Base-by-base conservation (phyloP, 2,113 vertebrate species). In the Oostethus manadensis region DNA sequence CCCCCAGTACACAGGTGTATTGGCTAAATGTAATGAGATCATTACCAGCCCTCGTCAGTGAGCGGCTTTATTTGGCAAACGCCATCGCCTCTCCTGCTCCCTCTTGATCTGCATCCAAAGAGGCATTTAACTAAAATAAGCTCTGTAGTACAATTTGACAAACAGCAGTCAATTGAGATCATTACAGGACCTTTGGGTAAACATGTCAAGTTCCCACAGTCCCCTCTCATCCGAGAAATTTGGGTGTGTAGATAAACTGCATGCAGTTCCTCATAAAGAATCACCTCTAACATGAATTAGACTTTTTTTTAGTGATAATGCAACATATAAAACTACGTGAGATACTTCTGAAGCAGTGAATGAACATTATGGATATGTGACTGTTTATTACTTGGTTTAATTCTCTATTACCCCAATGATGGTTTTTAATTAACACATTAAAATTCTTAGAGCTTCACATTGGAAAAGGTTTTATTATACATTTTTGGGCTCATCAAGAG, bases 11-110 rank as follows among this genome's bases (percentile, higher is more conserved):
- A 88, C 83, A 86, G 84, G 83, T 87, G 85, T 85, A 88, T 86
- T 86, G 85, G 85, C 83, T 87, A 78, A 71, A 71, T 79, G 79
- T 87, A 86, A 88, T 85, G 83, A 87, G 85, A 86, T 87, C 85
- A 85, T 87, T 87, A 87, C 84, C 73, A 74, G 79, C 84, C 74
- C 29, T 80, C 81, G 79, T 88, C 86, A 74, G 79, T 80, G 78
- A 88, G 80, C 81, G 71, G 82, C 77, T 87, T 87, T 84, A 88
- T 86, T 84, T 84, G 83, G 74, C 74, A 77, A 16, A n/a, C 38
- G 38, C 38, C 38, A 33, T n/a, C 55, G 35, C 55, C 55, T 14
- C 71, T 77, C 66, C 63, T 67, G 70, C 70, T 64, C 62, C 58
- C 71, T 62, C 79, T 81, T 81, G 81, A 81, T 85, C 83, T 84